phyloP scores from a whole-genome alignment of 2,888 invertebrate species.

The Epistrophe grossulariae region DNA sequence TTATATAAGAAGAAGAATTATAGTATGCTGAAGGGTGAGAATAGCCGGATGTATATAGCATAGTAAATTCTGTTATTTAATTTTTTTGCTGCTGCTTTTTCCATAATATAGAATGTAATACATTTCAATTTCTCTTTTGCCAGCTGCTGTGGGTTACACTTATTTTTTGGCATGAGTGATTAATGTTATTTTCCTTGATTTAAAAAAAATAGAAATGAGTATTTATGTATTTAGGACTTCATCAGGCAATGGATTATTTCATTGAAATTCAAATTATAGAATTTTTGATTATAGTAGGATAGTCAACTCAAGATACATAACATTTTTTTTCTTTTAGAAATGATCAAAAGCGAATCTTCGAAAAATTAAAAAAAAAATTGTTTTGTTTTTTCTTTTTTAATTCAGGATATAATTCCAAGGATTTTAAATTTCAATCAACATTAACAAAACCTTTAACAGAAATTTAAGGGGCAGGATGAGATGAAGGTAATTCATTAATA shows the following conservation, averaged over 20 bases:
- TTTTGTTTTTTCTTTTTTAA: too few relatives aligned
- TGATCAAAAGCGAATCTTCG: too few relatives aligned
- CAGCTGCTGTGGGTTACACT: conserved; percentile 31
- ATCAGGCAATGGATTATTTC: conserved; percentile 6
- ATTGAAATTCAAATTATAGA: conserved; percentile 5
- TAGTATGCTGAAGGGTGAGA: not conserved
- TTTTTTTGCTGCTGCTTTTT: conserved; percentile 1
- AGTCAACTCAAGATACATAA: not conserved
- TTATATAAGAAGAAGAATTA: not conserved
- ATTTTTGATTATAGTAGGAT: not conserved
- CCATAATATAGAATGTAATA: conserved; percentile 12
- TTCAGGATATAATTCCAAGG: too few relatives aligned
- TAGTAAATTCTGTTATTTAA: not conserved
- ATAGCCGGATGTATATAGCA: not conserved
- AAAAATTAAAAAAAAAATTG: too few relatives aligned
- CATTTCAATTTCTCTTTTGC: conserved; percentile 45
- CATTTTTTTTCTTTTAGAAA: too few relatives aligned
- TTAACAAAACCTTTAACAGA: too few relatives aligned
- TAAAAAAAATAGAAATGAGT: not conserved
- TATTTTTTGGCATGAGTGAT: conserved; percentile 51
- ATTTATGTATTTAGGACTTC: not conserved
- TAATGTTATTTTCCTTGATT: conserved; percentile 38
- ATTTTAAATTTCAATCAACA: too few relatives aligned
- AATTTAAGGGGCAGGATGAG: too few relatives aligned
- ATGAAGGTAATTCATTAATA: too few relatives aligned